These are phyloP conservation scores for Lumbricus terrestris DNA, from an alignment of 2,888 invertebrate species.

Conservation along the genomic window DNA sequence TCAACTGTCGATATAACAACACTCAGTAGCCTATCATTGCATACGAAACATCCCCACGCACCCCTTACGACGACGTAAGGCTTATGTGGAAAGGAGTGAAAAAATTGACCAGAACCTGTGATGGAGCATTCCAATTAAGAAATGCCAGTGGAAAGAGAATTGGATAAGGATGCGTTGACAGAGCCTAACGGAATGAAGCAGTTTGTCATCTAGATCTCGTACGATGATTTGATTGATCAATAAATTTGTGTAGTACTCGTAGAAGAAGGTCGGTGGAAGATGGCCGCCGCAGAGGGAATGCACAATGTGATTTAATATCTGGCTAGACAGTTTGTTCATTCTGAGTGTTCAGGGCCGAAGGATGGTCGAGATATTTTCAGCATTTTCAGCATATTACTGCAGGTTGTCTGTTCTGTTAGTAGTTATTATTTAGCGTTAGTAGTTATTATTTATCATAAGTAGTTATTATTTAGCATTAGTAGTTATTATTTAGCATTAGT, in stretches of 20 bases:
- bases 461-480: no score
- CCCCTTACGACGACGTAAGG: no score
- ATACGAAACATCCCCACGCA: not conserved
- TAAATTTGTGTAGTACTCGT: not conserved
- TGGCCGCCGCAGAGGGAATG: not conserved
- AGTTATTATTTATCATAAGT: no score
- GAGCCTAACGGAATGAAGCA: not conserved
- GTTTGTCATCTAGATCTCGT: not conserved
- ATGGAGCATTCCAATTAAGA: not conserved
- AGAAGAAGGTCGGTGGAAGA: no score
- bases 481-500: no score
- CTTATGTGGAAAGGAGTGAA: not conserved
- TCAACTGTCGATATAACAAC: not conserved
- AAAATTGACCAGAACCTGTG: not conserved
- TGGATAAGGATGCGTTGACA: not conserved
- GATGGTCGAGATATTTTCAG: not conserved
- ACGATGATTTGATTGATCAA: not conserved
- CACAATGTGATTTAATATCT: not conserved
- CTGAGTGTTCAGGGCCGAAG: not conserved
- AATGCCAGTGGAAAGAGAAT: not conserved
- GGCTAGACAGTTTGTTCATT: not conserved
- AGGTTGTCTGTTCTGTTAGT: no score
- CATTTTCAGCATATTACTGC: no score
- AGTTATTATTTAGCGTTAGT: no score
- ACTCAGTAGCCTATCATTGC: not conserved